Conservation (phyloP, 2,888 invertebrate species). For the Hirtodrosophila trivittata region DNA sequence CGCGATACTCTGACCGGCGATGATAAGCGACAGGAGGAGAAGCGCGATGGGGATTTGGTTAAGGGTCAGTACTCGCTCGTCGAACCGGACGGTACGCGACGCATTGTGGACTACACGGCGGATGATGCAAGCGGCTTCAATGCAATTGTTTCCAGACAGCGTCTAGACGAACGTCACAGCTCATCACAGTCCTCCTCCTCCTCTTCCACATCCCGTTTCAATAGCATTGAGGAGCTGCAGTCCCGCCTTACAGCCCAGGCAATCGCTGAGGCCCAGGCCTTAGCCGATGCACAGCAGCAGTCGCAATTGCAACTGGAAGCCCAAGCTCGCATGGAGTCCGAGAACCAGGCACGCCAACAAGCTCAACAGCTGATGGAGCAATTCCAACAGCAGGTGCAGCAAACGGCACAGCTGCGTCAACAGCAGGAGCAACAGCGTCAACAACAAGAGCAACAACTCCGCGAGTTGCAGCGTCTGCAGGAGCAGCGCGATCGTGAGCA, state of each 20-base stretch:
- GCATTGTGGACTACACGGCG: conserved; percentile 85
- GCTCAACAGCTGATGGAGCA: conserved; percentile 82
- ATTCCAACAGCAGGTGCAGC: conserved; percentile 81
- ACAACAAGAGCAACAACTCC: conserved; percentile 66
- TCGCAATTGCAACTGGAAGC: conserved; percentile 84
- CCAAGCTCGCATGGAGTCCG: conserved; percentile 86
- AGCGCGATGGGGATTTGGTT: conserved; percentile 85
- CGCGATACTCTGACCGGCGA: conserved; percentile 85
- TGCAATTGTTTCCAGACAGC: conserved; percentile 84
- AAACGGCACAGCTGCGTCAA: conserved; percentile 72
- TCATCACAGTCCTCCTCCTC: conserved; percentile 13
- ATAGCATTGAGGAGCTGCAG: conserved; percentile 78
- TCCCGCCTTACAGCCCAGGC: conserved; percentile 80
- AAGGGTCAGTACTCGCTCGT: conserved; percentile 84
- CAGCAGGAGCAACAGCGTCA: conserved; percentile 68
- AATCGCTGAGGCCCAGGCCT: conserved; percentile 80
- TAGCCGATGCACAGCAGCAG: conserved; percentile 75
- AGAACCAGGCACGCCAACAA: conserved; percentile 84
- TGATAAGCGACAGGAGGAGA: conserved; percentile 85
- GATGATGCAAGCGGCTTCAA: conserved; percentile 85
- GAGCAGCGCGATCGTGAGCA: conserved; percentile 53
- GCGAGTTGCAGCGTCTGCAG: conserved; percentile 74
- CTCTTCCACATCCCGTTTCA: conserved; percentile 67
- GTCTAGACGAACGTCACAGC: conserved; percentile 61
- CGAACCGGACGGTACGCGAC: conserved; percentile 85